Conservation (phyloP, 2,113 vertebrate species). For the Alligator mississippiensis region DNA sequence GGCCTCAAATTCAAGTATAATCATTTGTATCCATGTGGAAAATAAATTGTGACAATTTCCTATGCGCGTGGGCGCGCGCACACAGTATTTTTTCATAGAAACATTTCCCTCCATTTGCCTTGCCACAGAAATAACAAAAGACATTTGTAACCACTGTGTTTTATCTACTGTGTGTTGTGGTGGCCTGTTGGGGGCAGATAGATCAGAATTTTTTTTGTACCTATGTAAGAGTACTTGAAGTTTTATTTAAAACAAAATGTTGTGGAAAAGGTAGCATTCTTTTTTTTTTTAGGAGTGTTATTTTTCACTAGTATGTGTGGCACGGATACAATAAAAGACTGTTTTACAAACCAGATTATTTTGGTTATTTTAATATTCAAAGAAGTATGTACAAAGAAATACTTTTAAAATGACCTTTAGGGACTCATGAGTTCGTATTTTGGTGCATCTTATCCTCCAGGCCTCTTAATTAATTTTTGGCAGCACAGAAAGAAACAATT, state of each 20-base stretch:
- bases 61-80: conserved; percentile 59
- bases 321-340: conserved; percentile 99
- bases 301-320: conserved; percentile 99
- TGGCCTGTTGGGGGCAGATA: conserved; percentile 96
- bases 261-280: conserved; percentile 99
- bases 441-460: neutral
- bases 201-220: conserved; percentile 93
- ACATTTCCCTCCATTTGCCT: conserved; percentile 92
- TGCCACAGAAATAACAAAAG: conserved; percentile 90
- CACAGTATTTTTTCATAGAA: conserved; percentile 91
- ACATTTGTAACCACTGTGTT: conserved; percentile 98
- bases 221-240: conserved; percentile 99
- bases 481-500: neutral
- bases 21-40: conserved; percentile 89
- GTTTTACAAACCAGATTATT: conserved; percentile 92
- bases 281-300: conserved; percentile 99
- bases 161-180: conserved; percentile 96
- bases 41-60: conserved; percentile 86
- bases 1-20: conserved; percentile 92
- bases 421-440: neutral
- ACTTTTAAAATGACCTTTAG: neutral
- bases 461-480: neutral
- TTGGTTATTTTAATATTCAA: conserved; percentile 63
- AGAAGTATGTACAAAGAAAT: neutral
- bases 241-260: conserved; percentile 99